Evolutionary conservation across 1,140 invertebrate species (phyloP).

Genomic region (Bombyx mandarina): DNA sequence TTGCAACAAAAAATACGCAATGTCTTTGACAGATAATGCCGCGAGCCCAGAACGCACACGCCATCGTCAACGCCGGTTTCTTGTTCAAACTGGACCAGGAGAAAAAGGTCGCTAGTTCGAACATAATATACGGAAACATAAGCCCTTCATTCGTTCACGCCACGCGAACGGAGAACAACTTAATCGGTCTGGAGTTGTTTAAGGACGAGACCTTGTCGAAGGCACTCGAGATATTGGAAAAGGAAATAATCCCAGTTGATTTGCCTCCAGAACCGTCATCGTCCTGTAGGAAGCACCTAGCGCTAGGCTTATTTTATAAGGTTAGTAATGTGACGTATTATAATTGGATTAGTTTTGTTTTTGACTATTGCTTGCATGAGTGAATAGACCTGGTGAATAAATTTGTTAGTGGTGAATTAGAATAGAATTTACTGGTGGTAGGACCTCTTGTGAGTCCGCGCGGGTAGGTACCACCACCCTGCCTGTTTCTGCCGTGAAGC

Average conservation of each 20-base stretch:
- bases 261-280: conserved; percentile 76
- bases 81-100: conserved; percentile 73
- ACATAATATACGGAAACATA: conserved; percentile 68
- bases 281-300: conserved; percentile 75
- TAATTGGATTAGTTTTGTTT: too few species aligned
- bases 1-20: conserved; percentile 1
- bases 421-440: neutral
- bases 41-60: conserved; percentile 86
- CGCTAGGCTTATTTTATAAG: conserved; percentile 77
- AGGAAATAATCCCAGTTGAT: conserved; percentile 76
- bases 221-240: conserved; percentile 73
- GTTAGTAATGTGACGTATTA: conserved; percentile 40
- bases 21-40: conserved; percentile 77
- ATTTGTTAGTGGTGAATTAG: too few species aligned
- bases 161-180: conserved; percentile 73
- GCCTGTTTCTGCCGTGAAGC: too few species aligned
- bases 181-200: conserved; percentile 72
- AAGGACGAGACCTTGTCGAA: conserved; percentile 64
- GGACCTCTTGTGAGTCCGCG: too few species aligned
- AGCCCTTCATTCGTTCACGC: conserved; percentile 77
- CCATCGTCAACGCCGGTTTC: conserved; percentile 87
- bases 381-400: too few species aligned
- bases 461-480: too few species aligned
- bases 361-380: neutral
- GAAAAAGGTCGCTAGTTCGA: conserved; percentile 42